Conservation (phyloP, 2,113 vertebrate species). For the Puntigrus tetrazona region DNA sequence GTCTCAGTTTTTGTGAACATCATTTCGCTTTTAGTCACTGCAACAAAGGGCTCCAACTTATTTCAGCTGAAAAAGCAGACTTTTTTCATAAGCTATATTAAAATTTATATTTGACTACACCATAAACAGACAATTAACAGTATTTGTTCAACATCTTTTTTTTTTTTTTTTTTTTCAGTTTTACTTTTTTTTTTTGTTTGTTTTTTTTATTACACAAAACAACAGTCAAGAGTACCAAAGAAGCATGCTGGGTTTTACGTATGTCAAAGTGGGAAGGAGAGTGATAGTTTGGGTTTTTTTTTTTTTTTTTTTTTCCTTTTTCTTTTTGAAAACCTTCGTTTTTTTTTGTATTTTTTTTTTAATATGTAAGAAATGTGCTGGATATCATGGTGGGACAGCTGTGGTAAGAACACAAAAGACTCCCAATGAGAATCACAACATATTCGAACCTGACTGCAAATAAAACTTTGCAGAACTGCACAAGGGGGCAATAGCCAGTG, state of each 20-base stretch:
- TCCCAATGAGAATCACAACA: conserved; percentile 70
- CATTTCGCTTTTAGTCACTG: conserved; percentile 62
- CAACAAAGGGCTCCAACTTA: conserved; percentile 62
- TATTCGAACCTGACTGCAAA: conserved; percentile 77
- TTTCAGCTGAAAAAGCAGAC: conserved; percentile 69
- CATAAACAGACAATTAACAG: conserved; percentile 78
- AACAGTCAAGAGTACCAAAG: conserved; percentile 81
- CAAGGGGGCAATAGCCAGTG: conserved; percentile 58
- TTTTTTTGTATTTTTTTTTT: conserved; percentile 41
- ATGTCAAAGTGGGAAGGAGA: conserved; percentile 68
- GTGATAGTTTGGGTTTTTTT: too few species aligned
- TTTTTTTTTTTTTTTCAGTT: too few species aligned
- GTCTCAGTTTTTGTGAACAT: conserved; percentile 65
- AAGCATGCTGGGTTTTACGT: conserved; percentile 79
- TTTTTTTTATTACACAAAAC: conserved; percentile 76
- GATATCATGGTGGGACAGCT: conserved; percentile 66
- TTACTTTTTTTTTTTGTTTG: conserved; percentile 57
- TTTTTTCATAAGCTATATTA: conserved; percentile 65
- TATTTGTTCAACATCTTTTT: conserved; percentile 63
- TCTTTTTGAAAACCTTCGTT: conserved; percentile 61
- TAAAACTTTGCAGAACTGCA: conserved; percentile 79
- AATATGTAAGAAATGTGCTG: conserved; percentile 69
- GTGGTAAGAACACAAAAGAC: conserved; percentile 71
- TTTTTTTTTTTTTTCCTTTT: conserved; percentile 39
- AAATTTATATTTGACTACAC: conserved; percentile 74